Conservation (phyloP, 2,797 vertebrate species). For the Neostethus bicornis region DNA sequence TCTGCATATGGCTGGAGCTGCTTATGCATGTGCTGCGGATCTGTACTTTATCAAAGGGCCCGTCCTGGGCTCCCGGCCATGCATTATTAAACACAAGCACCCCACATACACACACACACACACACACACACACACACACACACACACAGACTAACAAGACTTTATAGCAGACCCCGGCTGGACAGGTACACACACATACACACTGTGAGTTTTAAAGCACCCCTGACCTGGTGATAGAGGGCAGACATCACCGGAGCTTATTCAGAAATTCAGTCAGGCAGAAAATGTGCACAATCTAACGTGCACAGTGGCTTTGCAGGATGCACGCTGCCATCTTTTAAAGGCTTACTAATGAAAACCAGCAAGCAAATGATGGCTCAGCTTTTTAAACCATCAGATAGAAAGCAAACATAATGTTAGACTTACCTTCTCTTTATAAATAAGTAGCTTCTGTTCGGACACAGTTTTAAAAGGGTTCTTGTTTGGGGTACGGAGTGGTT, state of each 20-base stretch:
- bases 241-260: conserved; percentile 34
- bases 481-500: too few species aligned
- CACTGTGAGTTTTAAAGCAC: conserved; percentile 46
- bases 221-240: conserved; percentile 48
- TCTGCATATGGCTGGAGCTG: conserved; percentile 84
- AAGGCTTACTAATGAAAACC: conserved; percentile 12
- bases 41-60: conserved; percentile 85
- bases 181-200: conserved; percentile 30
- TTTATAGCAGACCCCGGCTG: conserved; percentile 5
- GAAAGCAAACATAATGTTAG: conserved; percentile 10
- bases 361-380: conserved; percentile 8
- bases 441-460: too few species aligned
- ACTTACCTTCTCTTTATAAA: too few species aligned
- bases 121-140: conserved; percentile 31
- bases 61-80: conserved; percentile 79
- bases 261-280: conserved; percentile 47
- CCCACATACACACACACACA: conserved; percentile 48
- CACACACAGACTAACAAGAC: conserved; percentile 38
- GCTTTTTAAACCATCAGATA: neutral
- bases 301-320: conserved; percentile 12
- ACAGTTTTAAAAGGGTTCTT: too few species aligned
- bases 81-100: conserved; percentile 84
- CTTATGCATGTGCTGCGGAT: conserved; percentile 81
- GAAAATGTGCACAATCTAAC: conserved; percentile 21
- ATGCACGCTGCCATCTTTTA: neutral